phyloP scores from a whole-genome alignment of 2,888 invertebrate species.

The Tillus elongatus region DNA sequence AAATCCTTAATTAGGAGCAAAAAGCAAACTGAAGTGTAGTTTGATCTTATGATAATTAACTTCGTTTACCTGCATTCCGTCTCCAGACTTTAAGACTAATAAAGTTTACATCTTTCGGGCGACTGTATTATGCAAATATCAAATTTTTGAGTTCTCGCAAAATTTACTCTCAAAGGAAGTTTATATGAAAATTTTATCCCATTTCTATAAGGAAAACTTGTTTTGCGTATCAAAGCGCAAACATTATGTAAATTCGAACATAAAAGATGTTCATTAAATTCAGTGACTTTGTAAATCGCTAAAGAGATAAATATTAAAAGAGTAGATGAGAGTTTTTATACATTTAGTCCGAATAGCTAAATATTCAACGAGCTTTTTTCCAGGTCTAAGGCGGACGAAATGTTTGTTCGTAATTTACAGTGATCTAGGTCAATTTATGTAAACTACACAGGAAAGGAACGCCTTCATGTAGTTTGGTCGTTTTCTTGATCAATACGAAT shows the following conservation, averaged over 20 bases:
- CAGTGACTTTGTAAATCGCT: constrained; percentile 31
- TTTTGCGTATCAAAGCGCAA: constrained; percentile 31
- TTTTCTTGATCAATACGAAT: too few species aligned
- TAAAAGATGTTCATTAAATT: constrained; percentile 38
- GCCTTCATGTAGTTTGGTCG: too few species aligned
- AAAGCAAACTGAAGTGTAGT: too few species aligned
- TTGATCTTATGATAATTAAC: too few species aligned
- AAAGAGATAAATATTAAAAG: constrained; percentile 34
- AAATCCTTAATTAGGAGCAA: too few species aligned
- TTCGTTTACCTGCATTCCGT: not conserved
- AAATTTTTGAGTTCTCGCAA: constrained; percentile 1
- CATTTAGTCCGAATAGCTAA: too few species aligned
- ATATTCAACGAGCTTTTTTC: too few species aligned
- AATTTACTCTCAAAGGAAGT: constrained; percentile 12
- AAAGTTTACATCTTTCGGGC: not conserved
- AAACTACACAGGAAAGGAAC: too few species aligned
- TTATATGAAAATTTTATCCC: constrained; percentile 20
- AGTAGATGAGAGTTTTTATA: constrained; percentile 22
- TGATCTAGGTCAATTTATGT: too few species aligned
- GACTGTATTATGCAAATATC: constrained; percentile 1
- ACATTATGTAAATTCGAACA: constrained; percentile 36
- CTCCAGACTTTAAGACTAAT: not conserved
- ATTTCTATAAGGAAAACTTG: constrained; percentile 23
- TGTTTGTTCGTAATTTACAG: too few species aligned
- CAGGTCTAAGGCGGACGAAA: too few species aligned